These are phyloP conservation scores for Cylindroiulus punctatus DNA, from an alignment of 2,888 invertebrate genomes.

Conservation along the genomic window DNA sequence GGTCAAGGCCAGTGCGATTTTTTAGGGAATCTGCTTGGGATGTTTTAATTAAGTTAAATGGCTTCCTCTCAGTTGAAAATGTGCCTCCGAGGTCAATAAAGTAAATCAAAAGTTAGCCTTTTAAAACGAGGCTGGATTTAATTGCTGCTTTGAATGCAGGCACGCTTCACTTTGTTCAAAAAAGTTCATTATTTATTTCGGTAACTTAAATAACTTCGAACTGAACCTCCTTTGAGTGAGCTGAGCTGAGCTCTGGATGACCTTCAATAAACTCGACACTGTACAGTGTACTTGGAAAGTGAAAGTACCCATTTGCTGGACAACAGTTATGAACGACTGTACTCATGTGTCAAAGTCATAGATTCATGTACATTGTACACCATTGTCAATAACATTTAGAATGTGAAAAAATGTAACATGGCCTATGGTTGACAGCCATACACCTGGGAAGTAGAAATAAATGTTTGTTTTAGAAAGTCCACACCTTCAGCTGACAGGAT, in stretches of 20 bases:
- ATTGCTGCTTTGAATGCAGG: constrained; percentile 1
- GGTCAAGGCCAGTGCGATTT: background rate
- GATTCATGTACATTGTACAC: no score
- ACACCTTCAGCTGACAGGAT: background rate
- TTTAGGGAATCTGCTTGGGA: background rate
- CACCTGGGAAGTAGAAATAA: no score
- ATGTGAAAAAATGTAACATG: no score
- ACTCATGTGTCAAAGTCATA: no score
- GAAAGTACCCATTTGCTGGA: background rate
- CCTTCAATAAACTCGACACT: background rate
- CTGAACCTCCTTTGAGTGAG: background rate
- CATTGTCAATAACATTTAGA: no score
- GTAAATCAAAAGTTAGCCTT: constrained; percentile 18
- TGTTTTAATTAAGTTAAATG: constrained; percentile 18
- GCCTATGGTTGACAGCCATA: no score
- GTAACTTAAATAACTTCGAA: background rate
- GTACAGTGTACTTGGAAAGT: background rate
- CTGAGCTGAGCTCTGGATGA: background rate
- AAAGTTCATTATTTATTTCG: background rate
- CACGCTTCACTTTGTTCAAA: background rate
- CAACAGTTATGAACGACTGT: background rate
- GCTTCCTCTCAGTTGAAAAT: background rate
- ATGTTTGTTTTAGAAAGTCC: background rate
- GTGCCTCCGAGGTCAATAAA: constrained; percentile 1
- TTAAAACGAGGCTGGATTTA: constrained; percentile 4